phyloP scores from a whole-genome alignment of 2,888 invertebrate genomes.

The Conus canariensis region DNA sequence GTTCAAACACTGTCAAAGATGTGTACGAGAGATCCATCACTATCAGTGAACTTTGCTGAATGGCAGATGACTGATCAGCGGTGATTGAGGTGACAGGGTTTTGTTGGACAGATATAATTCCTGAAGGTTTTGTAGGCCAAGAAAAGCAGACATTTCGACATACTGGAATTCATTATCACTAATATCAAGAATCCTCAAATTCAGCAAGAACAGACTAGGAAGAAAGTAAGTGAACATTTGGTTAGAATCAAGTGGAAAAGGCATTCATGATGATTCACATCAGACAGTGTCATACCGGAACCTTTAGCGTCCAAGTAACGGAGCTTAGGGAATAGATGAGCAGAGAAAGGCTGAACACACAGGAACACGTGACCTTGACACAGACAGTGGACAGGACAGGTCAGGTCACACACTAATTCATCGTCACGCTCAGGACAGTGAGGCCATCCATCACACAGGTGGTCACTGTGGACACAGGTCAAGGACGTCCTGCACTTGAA shows the following conservation, averaged over 20 bases:
- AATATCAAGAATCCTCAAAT: not conserved
- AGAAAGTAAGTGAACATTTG: not conserved
- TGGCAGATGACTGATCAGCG: not conserved
- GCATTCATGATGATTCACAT: no score
- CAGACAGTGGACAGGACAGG: not conserved
- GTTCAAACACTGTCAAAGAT: not conserved
- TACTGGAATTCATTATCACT: not conserved
- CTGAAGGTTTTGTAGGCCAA: not conserved
- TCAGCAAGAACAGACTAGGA: not conserved
- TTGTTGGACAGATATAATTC: not conserved
- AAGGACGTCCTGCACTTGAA: not conserved
- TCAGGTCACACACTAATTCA: not conserved
- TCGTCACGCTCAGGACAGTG: not conserved
- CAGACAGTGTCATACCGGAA: no score
- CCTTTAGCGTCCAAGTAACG: no score
- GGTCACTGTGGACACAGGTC: not conserved
- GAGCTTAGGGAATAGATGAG: no score
- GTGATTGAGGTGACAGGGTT: not conserved
- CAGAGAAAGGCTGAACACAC: slow-evolving; percentile 3
- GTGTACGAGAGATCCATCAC: not conserved
- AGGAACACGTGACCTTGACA: not conserved
- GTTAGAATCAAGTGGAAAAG: no score
- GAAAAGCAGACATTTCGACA: not conserved
- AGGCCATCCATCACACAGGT: slow-evolving; percentile 17
- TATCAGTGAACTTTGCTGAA: not conserved